A percentile compares a stretch with the other conserved stretches of the same genome.
Conservation (phyloP, 2,113 vertebrate genomes). For the Phyllopteryx taeniolatus region DNA sequence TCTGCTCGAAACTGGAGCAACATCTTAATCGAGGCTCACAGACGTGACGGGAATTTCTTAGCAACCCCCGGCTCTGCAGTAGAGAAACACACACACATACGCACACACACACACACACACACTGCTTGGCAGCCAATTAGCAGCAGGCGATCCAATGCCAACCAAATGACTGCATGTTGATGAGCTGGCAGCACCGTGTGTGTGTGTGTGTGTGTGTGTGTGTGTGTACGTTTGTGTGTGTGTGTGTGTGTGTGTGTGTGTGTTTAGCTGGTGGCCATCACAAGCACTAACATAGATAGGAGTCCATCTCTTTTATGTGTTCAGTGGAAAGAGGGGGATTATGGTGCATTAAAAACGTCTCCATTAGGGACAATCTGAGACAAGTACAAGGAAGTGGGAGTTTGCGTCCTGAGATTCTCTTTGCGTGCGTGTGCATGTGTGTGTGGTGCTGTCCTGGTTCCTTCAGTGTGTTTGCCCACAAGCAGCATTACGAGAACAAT, state of each 20-base stretch:
- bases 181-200: conserved; percentile 45
- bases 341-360: conserved; percentile 54
- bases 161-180: conserved; percentile 69
- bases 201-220: conserved; percentile 15
- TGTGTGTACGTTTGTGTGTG: conserved; percentile 24
- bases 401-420: conserved; percentile 23
- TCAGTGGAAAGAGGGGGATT: conserved; percentile 54
- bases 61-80: conserved; percentile 55
- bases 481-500: conserved; percentile 55
- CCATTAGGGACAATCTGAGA: conserved; percentile 45
- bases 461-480: conserved; percentile 17
- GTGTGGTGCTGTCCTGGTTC: conserved; percentile 10
- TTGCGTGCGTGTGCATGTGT: conserved; percentile 3
- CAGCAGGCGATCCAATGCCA: conserved; percentile 54
- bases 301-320: conserved; percentile 64
- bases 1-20: conserved; percentile 71
- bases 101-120: conserved; percentile 26
- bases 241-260: conserved; percentile 25
- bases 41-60: conserved; percentile 69
- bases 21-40: conserved; percentile 72
- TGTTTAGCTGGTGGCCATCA: conserved; percentile 56
- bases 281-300: conserved; percentile 56
- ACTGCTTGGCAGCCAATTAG: conserved; percentile 72
- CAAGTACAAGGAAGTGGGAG: conserved; percentile 45
- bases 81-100: conserved; percentile 40